These are phyloP conservation scores for Anticlea derivata DNA, from an alignment of 2,888 invertebrate genomes.

Conservation along the genomic window DNA sequence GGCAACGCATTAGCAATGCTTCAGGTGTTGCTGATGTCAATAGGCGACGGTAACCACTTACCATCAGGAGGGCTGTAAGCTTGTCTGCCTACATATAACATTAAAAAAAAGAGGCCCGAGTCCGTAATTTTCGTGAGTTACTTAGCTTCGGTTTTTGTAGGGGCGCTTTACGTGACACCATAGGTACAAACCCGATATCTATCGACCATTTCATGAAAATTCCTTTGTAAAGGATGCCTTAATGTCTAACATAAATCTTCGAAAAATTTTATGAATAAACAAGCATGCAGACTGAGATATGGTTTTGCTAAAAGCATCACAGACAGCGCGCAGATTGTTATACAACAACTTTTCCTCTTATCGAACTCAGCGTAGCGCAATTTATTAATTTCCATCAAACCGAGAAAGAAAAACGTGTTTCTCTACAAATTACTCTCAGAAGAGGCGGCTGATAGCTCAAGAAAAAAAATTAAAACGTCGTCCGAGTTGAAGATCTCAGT, in stretches of 20 bases:
- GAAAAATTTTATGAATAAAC: constrained; percentile 1
- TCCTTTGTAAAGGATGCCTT: neutral
- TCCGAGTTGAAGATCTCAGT: constrained; percentile 60
- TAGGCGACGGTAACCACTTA: too few relatives aligned
- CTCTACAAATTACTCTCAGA: constrained; percentile 53
- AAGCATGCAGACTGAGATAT: constrained; percentile 15
- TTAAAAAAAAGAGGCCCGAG: too few relatives aligned
- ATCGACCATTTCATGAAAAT: too few relatives aligned
- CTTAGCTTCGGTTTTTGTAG: too few relatives aligned
- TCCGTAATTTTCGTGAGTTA: too few relatives aligned
- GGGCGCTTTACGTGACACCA: too few relatives aligned
- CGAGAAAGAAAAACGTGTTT: constrained; percentile 51
- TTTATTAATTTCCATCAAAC: constrained; percentile 54
- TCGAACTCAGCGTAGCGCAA: constrained; percentile 36
- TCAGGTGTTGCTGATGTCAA: too few relatives aligned
- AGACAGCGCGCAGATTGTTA: constrained; percentile 24
- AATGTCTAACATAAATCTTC: neutral
- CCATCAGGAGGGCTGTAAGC: too few relatives aligned
- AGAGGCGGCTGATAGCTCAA: constrained; percentile 51
- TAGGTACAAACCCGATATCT: too few relatives aligned
- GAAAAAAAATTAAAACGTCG: constrained; percentile 58
- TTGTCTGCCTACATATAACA: too few relatives aligned
- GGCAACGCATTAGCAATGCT: too few relatives aligned
- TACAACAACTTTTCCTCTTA: constrained; percentile 29
- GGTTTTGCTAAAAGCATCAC: constrained; percentile 29